Evolutionary conservation across 2,113 vertebrate genomes (phyloP), one percentile per base, ranked within the genome.

Genomic region (Perccottus glenii): DNA sequence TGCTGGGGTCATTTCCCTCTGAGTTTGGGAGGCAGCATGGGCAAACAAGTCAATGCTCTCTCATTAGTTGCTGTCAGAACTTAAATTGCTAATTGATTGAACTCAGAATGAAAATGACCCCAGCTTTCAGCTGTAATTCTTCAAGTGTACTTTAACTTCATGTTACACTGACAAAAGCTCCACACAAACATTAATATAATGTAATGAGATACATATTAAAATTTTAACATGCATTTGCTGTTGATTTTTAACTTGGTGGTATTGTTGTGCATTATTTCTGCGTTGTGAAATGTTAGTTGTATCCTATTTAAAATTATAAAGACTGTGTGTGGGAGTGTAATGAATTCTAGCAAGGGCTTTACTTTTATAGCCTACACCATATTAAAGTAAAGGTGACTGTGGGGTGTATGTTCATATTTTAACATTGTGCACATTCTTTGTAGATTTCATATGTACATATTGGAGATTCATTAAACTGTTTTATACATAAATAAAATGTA

Each of bases 391-490:
- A 73, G n/a, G 49, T 65, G 62, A 75, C 76, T 74, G 78, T 78
- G 53, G 52, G 66, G 60, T n/a, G 67, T 57, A 40, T 63, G 62
- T 82, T 67, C 82, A 77, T 88, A 88, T 92, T 91, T 90, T 90
- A 90, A 85, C 83, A 82, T 70, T 90, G 83, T 90, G 84, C 81
- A 85, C 86, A 90, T n/a, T n/a, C 92, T 92, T 93, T 93, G 86
- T 92, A 93, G 89, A 91, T 92, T 93, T 92, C 82, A 87, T 90
- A 86, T 91, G 90, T 91, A 90, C 87, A 91, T 90, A 90, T 59
- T 83, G 67, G 55, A 85, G 67, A 27, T 80, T 74, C 78, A 92
- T 91, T 93, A 93, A 93, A 93, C 73, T 45, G 27, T 90, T 92
- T 92, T 90, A 80, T 90, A 87, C 67, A 70, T 42, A 87, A 83